Conservation (phyloP, 2,113 vertebrate species). For the Prionailurus bengalensis region DNA sequence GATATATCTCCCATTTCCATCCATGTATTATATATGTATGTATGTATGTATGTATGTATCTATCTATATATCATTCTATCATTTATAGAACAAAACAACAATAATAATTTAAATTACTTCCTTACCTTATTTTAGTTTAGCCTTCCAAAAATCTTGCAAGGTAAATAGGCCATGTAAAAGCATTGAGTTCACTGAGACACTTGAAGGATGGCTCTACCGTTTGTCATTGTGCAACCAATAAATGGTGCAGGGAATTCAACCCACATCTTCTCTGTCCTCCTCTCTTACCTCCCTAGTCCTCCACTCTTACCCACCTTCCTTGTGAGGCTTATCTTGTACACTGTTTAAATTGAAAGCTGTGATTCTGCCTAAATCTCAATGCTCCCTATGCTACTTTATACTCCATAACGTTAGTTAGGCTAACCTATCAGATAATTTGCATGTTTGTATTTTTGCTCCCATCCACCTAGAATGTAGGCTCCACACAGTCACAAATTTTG, state of each 20-base stretch:
- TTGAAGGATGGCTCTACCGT: neutral
- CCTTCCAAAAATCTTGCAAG: neutral
- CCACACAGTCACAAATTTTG: neutral
- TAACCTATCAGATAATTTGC: neutral
- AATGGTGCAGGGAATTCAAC: neutral
- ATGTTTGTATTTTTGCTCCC: neutral
- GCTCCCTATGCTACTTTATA: neutral
- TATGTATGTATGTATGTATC: neutral
- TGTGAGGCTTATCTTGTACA: neutral
- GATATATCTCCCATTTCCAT: too few species aligned
- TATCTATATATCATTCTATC: neutral
- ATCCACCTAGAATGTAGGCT: neutral
- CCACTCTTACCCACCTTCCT: neutral
- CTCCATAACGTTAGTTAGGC: neutral
- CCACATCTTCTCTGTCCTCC: neutral
- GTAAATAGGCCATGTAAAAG: neutral
- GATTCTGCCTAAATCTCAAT: neutral
- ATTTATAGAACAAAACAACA: neutral
- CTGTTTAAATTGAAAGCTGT: neutral
- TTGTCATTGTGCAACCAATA: neutral
- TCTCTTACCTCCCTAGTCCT: neutral
- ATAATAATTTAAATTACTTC: neutral
- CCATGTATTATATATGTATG: neutral
- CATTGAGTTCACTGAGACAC: neutral
- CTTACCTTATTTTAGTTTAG: neutral